phyloP scores from a whole-genome alignment of 2,888 invertebrate species.

The Pollenia griseotomentosa region DNA sequence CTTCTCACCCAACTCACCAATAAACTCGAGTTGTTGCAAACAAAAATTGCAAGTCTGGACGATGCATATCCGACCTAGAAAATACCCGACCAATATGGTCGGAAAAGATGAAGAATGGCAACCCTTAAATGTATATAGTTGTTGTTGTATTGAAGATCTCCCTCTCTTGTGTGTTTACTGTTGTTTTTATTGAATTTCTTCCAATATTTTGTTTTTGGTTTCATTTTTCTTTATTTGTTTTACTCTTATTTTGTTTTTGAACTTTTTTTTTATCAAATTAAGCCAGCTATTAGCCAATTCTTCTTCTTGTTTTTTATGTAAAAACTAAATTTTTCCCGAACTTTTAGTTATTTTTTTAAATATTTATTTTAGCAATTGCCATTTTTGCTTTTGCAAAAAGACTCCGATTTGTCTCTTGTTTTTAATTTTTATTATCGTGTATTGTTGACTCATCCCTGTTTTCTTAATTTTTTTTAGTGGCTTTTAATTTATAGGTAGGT shows the following conservation, averaged over 20 bases:
- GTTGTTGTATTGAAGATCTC: conserved; percentile 20
- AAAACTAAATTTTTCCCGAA: conserved; percentile 58
- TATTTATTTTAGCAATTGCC: conserved; percentile 29
- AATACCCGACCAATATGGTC: too few relatives aligned
- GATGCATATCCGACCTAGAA: too few relatives aligned
- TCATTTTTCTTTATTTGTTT: conserved; percentile 17
- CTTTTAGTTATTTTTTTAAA: conserved; percentile 43
- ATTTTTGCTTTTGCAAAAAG: conserved; percentile 8
- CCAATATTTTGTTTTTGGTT: conserved; percentile 50
- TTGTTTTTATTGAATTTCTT: conserved; percentile 12
- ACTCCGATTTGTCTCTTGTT: conserved; percentile 49
- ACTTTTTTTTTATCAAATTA: conserved; percentile 3
- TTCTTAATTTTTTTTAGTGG: conserved; percentile 9
- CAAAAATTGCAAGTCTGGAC: too few relatives aligned
- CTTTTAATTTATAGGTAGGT: not conserved
- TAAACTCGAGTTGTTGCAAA: too few relatives aligned
- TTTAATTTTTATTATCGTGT: not conserved
- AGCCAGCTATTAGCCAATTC: conserved; percentile 1
- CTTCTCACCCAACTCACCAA: too few relatives aligned
- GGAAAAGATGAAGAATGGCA: too few relatives aligned
- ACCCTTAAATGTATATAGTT: conserved; percentile 3
- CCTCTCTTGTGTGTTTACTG: not conserved
- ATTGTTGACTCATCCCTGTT: conserved; percentile 66
- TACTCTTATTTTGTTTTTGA: conserved; percentile 40
- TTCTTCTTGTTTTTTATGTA: not conserved